These are phyloP conservation scores for Falco naumanni DNA, from an alignment of 2,797 vertebrate species.

Conservation along the genomic window DNA sequence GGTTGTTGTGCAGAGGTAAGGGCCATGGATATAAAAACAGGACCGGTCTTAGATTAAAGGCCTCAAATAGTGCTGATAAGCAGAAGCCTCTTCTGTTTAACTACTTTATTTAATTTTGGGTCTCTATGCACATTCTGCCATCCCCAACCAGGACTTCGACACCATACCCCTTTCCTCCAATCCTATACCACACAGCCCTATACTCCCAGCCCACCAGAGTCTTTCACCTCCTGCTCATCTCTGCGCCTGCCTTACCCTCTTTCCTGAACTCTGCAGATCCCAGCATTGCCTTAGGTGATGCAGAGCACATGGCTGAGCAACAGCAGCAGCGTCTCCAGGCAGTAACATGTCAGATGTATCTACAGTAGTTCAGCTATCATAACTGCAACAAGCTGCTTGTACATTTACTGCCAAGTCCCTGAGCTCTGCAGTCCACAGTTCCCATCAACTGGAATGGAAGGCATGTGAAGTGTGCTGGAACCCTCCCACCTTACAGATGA, in stretches of 20 bases:
- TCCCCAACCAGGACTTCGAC: background rate
- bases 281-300: background rate
- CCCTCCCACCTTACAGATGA: background rate
- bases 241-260: background rate
- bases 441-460: accelerated
- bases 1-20: background rate
- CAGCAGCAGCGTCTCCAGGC: background rate
- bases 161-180: background rate
- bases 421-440: background rate
- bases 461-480: accelerated
- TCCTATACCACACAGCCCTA: background rate
- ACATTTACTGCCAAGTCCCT: background rate
- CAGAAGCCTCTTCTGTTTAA: background rate
- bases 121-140: background rate
- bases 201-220: background rate
- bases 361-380: background rate
- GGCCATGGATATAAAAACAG: background rate
- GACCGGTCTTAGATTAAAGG: background rate
- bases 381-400: background rate
- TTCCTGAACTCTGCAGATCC: background rate
- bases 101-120: background rate
- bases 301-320: background rate
- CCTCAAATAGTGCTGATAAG: background rate
- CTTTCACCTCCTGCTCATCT: background rate
- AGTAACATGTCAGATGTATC: background rate